Conservation (phyloP, 2,113 vertebrate genomes). For the Colius striatus region DNA sequence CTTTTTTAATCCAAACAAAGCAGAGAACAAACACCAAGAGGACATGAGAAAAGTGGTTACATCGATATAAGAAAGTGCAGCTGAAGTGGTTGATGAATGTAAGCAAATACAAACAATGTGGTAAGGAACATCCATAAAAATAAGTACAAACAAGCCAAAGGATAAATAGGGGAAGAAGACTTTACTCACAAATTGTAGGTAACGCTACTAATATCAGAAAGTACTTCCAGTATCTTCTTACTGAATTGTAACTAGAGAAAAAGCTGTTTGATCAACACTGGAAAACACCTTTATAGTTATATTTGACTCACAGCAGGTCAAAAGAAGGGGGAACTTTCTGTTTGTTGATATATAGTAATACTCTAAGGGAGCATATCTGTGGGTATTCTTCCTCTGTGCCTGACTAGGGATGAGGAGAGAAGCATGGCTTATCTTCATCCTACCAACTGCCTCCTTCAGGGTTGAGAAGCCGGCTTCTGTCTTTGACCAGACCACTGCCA, state of each 20-base stretch:
- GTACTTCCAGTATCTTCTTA: neutral
- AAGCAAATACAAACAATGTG: conserved; percentile 28
- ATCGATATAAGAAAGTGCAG: neutral
- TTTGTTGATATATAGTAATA: neutral
- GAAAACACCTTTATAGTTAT: neutral
- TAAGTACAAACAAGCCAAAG: conserved; percentile 40
- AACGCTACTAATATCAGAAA: neutral
- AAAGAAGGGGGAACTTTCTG: neutral
- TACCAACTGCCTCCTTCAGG: neutral
- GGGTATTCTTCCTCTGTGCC: rapidly evolving
- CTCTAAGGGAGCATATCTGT: neutral
- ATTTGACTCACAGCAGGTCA: neutral
- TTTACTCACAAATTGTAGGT: neutral
- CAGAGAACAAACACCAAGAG: conserved; percentile 6
- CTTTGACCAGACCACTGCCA: neutral
- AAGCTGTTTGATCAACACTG: neutral
- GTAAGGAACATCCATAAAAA: conserved; percentile 39
- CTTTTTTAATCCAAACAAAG: conserved; percentile 40
- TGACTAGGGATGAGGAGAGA: neutral
- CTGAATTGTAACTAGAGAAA: neutral
- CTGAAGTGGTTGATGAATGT: neutral
- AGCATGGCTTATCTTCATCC: neutral
- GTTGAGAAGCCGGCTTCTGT: neutral
- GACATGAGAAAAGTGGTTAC: neutral
- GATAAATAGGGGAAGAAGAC: conserved; percentile 2